Evolutionary conservation across 2,888 invertebrate genomes (phyloP), one percentile per base, ranked within the genome.

Genomic region (Lepeophtheirus nordmannii): DNA sequence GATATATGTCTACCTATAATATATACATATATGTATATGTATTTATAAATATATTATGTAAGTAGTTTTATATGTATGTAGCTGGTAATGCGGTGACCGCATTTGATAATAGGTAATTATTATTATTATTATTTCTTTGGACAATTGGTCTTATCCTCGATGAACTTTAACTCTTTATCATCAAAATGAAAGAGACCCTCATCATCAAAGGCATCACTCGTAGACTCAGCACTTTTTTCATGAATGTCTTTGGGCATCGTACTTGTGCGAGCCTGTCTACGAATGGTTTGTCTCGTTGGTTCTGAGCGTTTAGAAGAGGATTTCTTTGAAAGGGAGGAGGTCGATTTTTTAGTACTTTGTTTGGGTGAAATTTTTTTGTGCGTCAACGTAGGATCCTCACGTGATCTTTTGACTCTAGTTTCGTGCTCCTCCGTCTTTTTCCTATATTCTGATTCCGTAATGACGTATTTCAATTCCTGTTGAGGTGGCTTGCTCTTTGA

Each of bases 161-260:
- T 56, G 30, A 53, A 65, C 20, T 58, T 58, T 20, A 57, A 20
- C 40, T 37, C 37, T 22, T 64, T 17, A n/a, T 65, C 65, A 17
- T 65, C 65, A 58, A 65, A 57, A n/a, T 58, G 58, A 58, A 65
- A 65, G 30, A 58, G 58, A 9, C 65, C 58, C 10, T 65, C 65
- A 37, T 65, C 65, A 38, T 65, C 65, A 39, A 65, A 65, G 11
- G 58, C 65, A 58, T 65, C 65, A 37, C 65, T 58, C 14, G 39
- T 17, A 17, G 30, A 37, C 14, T 20, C 40, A 10, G 39, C n/a
- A 40, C 40, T 17, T 20, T 38, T 62, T 11, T 62, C 17, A 20
- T n/a, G 14, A 39, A n/a, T 20, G 10, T 38, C 62, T 41, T 38
- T 17, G n/a, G 53, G 53, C 53, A 46, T 46, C 8, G n/a, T 14